phyloP scores from a whole-genome alignment of 2,797 vertebrate species.

The Enteromius trimaculatus region DNA sequence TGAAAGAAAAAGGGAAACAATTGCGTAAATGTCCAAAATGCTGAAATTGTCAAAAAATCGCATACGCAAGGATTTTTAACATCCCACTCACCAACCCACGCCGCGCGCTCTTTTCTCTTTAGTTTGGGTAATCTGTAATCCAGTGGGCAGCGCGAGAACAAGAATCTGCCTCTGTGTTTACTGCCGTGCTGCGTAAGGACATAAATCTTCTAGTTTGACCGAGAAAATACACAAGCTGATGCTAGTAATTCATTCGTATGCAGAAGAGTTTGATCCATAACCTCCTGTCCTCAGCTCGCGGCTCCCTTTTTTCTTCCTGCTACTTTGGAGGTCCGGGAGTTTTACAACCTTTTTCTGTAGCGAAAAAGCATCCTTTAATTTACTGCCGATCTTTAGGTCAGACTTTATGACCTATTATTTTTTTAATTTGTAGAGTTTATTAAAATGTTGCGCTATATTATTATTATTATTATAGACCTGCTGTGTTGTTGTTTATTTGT shows the following conservation, averaged over 20 bases:
- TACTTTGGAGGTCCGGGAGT: conserved; percentile 1
- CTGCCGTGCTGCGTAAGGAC: conserved; percentile 84
- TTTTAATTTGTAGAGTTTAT: background rate
- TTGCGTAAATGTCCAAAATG: conserved; percentile 86
- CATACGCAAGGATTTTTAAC: conserved; percentile 82
- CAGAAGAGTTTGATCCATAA: conserved; percentile 32
- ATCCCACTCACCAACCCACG: conserved; percentile 89
- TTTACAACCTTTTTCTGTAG: background rate
- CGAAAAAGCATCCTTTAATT: background rate
- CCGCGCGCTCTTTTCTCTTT: conserved; percentile 74
- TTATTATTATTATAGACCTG: background rate
- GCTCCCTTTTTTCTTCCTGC: background rate
- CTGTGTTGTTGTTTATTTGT: background rate
- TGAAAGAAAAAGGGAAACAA: conserved; percentile 75
- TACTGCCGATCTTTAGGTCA: background rate
- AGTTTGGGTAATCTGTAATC: conserved; percentile 69
- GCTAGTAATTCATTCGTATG: conserved; percentile 40
- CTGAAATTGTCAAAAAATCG: conserved; percentile 77
- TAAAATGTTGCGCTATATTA: conserved; percentile 1
- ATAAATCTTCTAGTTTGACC: conserved; percentile 89
- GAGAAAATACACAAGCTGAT: conserved; percentile 79
- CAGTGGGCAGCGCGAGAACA: conserved; percentile 65
- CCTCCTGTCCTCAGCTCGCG: background rate
- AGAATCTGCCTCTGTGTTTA: conserved; percentile 78
- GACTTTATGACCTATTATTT: background rate